These are phyloP conservation scores for Glyphotaelius pellucidus DNA, from an alignment of 2,888 invertebrate species.

Conservation along the genomic window DNA sequence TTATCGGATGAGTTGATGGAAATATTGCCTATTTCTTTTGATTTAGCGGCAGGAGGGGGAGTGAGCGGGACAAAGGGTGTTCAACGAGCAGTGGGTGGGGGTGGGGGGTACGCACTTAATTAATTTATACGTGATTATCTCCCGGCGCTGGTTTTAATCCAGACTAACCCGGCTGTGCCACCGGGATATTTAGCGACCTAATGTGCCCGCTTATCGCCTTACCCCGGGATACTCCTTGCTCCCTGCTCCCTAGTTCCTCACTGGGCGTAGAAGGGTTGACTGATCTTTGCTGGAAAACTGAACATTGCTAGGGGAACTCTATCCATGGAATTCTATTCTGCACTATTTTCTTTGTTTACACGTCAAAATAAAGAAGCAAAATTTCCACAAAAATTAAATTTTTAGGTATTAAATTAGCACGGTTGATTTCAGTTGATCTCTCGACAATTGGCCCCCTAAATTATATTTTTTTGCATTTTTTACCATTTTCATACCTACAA, in stretches of 20 bases:
- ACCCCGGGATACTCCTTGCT: neutral
- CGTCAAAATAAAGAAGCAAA: too few species aligned
- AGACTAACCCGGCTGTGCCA: slow-evolving; percentile 55
- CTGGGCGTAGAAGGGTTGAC: neutral
- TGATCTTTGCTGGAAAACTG: neutral
- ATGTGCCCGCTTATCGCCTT: slow-evolving; percentile 4
- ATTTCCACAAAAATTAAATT: too few species aligned
- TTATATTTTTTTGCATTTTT: too few species aligned
- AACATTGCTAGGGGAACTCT: neutral
- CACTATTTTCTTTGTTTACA: neutral
- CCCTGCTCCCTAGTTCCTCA: neutral
- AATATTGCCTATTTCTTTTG: slow-evolving; percentile 35
- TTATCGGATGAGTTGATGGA: slow-evolving; percentile 10
- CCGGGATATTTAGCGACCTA: slow-evolving; percentile 10
- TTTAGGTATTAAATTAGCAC: too few species aligned
- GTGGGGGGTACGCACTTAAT: slow-evolving; percentile 63
- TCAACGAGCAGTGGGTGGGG: neutral
- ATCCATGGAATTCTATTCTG: neutral
- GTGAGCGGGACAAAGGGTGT: neutral
- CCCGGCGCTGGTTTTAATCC: slow-evolving; percentile 65
- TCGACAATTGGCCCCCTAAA: too few species aligned
- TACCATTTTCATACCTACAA: too few species aligned
- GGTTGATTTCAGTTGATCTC: too few species aligned
- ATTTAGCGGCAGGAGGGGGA: neutral
- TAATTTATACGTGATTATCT: slow-evolving; percentile 67